A percentile compares a stretch with the other conserved stretches of the same genome.
These are phyloP conservation scores for Alaudala cheleensis DNA, from an alignment of 2,113 vertebrate species.

Conservation along the genomic window DNA sequence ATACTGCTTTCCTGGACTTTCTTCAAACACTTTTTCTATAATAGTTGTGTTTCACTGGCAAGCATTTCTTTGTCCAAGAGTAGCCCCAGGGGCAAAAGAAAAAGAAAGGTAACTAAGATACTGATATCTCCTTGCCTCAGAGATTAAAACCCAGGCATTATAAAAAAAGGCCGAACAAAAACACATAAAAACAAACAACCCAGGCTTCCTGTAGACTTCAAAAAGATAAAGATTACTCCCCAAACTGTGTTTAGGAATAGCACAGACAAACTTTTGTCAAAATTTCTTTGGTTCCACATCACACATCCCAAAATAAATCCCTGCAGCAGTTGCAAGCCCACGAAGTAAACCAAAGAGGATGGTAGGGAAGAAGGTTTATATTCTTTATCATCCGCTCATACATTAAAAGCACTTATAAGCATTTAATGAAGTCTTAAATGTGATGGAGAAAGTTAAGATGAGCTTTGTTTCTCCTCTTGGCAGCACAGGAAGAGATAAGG, in stretches of 20 bases:
- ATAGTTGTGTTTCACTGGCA: not conserved
- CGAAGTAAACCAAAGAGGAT: not conserved
- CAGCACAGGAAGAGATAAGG: not conserved
- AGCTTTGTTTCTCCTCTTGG: not conserved
- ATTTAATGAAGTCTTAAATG: not conserved
- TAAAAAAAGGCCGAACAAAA: not conserved
- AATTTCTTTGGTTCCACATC: not conserved
- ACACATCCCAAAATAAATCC: not conserved
- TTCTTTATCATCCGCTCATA: not conserved
- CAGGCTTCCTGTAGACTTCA: not conserved
- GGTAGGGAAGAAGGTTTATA: not conserved
- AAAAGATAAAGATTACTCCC: not conserved
- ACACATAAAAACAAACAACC: accelerated
- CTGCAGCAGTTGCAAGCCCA: not conserved
- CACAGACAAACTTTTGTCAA: not conserved
- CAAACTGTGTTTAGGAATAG: not conserved
- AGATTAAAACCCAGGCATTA: not conserved
- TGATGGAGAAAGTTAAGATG: not conserved
- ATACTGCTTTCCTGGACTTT: not conserved
- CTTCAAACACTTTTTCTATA: not conserved
- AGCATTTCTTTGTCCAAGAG: not conserved
- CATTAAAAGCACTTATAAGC: not conserved
- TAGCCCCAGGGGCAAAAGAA: not conserved
- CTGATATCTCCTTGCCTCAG: not conserved
- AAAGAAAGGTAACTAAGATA: not conserved